Evolutionary conservation across 1,140 invertebrate genomes (phyloP).

Genomic region (Leucophenga varia): DNA sequence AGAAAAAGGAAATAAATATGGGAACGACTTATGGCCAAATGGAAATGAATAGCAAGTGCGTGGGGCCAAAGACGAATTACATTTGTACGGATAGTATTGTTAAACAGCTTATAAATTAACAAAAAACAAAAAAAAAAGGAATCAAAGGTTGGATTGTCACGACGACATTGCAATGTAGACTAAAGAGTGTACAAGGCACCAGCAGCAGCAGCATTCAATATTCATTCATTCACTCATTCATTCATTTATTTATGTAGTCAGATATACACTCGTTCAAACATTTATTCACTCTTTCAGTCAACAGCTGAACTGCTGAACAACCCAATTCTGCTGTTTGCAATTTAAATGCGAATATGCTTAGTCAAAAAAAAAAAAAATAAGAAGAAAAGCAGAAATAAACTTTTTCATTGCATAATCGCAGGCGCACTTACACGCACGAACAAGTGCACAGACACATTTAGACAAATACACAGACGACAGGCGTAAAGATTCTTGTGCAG

Average conservation of each 20-base stretch:
- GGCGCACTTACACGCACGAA: too few relatives aligned
- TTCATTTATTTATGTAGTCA: slow-evolving; percentile 12
- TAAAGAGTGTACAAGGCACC: too few relatives aligned
- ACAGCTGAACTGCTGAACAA: slow-evolving; percentile 23
- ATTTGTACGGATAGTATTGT: slow-evolving; percentile 44
- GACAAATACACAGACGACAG: too few relatives aligned
- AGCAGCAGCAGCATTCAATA: too few relatives aligned
- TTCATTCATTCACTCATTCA: slow-evolving; percentile 2
- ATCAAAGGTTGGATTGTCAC: slow-evolving; percentile 18
- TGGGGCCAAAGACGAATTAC: slow-evolving; percentile 47
- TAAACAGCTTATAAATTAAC: slow-evolving; percentile 44
- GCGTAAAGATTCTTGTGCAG: too few relatives aligned
- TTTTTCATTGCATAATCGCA: slow-evolving; percentile 52
- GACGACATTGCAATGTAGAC: too few relatives aligned
- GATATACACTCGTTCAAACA: neutral
- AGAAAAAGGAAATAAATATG: too few relatives aligned
- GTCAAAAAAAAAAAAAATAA: too few relatives aligned
- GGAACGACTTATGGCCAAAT: too few relatives aligned
- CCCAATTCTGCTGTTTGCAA: slow-evolving; percentile 49
- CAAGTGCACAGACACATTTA: too few relatives aligned
- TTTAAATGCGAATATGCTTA: slow-evolving; percentile 39
- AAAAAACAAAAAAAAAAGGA: slow-evolving; percentile 31
- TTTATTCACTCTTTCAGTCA: slow-evolving; percentile 18
- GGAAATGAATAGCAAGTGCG: slow-evolving; percentile 16
- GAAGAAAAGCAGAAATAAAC: too few relatives aligned